Evolutionary conservation across 2,797 vertebrate genomes (phyloP).

Genomic region (Borostomias antarcticus): DNA sequence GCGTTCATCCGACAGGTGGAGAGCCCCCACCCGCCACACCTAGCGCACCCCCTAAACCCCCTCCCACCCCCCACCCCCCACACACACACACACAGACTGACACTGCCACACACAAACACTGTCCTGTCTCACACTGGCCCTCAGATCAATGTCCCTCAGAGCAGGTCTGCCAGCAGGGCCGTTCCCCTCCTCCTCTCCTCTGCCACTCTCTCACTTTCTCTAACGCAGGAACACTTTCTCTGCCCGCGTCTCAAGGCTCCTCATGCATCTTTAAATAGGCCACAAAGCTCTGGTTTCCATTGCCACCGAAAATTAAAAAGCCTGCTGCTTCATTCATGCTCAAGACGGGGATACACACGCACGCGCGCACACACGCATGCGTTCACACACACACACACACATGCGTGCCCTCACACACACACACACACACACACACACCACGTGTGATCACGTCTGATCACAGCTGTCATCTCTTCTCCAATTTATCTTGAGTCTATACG

Average conservation of each 20-base stretch:
- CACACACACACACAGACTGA: slow-evolving; percentile 12
- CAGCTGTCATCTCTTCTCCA: slow-evolving; percentile 14
- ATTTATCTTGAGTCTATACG: no score
- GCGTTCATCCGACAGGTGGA: slow-evolving; percentile 77
- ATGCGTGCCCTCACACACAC: no score
- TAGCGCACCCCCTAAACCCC: background rate
- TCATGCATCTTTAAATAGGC: slow-evolving; percentile 79
- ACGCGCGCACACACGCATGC: no score
- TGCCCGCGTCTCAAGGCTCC: slow-evolving; percentile 46
- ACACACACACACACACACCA: no score
- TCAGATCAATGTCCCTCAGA: slow-evolving; percentile 15
- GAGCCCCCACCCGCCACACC: slow-evolving; percentile 7
- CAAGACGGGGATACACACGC: slow-evolving; percentile 39
- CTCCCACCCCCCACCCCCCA: no score
- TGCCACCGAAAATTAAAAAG: slow-evolving; percentile 49
- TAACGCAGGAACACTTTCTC: slow-evolving; percentile 62
- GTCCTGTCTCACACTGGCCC: slow-evolving; percentile 23
- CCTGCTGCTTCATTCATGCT: slow-evolving; percentile 28
- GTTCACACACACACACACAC: no score
- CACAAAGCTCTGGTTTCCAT: slow-evolving; percentile 75
- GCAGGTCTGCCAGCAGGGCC: slow-evolving; percentile 2
- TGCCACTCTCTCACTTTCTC: slow-evolving; percentile 43
- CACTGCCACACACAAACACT: slow-evolving; percentile 7
- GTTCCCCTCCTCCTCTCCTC: slow-evolving; percentile 12
- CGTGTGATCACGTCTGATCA: slow-evolving; percentile 64